These are phyloP conservation scores for Heliornis fulica DNA, from an alignment of 2,113 vertebrate species.

Conservation along the genomic window DNA sequence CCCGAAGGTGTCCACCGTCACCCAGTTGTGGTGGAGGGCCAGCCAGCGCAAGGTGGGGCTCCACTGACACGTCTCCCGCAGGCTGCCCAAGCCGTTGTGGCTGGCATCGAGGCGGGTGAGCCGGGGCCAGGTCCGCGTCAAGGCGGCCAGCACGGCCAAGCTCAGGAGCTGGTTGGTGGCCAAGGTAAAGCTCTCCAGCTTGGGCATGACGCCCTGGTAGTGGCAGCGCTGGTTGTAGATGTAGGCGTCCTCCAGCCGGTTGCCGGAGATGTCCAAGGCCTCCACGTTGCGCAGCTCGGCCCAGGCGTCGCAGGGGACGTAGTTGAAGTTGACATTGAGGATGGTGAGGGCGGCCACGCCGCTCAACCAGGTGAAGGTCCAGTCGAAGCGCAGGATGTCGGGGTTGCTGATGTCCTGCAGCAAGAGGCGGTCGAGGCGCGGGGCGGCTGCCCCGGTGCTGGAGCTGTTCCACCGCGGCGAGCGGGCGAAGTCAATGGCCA, in stretches of 20 bases:
- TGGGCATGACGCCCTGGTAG: conserved; percentile 62
- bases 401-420: conserved; percentile 86
- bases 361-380: conserved; percentile 85
- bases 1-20: conserved; percentile 46
- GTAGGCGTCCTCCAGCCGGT: conserved; percentile 63
- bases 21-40: conserved; percentile 73
- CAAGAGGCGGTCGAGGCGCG: conserved; percentile 70
- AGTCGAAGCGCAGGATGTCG: conserved; percentile 83
- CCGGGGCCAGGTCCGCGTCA: conserved; percentile 67
- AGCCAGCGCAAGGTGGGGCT: conserved; percentile 67
- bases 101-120: conserved; percentile 75
- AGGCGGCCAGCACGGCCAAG: conserved; percentile 61
- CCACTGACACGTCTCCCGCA: conserved; percentile 70
- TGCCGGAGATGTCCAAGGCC: conserved; percentile 72
- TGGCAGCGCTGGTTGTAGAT: conserved; percentile 77
- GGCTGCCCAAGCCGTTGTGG: conserved; percentile 71
- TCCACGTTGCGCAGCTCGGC: conserved; percentile 68
- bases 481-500: conserved; percentile 83
- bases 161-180: conserved; percentile 73
- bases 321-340: conserved; percentile 81
- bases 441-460: conserved; percentile 50
- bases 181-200: conserved; percentile 67
- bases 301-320: conserved; percentile 82
- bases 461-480: conserved; percentile 65
- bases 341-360: conserved; percentile 73